Evolutionary conservation across 1,140 invertebrate species (phyloP).

Genomic region (Ips nitidus): DNA sequence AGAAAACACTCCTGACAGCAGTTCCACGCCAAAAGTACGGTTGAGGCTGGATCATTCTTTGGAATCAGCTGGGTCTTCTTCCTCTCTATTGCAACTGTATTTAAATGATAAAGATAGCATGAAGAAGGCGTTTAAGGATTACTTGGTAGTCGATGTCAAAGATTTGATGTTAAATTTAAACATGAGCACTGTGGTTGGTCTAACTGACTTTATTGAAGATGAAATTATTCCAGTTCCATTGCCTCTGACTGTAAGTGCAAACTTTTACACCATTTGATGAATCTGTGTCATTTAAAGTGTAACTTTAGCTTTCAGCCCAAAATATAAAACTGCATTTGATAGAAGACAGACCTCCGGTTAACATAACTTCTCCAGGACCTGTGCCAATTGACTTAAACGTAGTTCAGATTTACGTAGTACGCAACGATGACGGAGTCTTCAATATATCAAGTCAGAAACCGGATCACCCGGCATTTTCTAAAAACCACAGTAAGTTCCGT

Average conservation of each 20-base stretch:
- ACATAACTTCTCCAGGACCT: conserved; percentile 80
- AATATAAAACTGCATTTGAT: conserved; percentile 69
- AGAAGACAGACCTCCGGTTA: conserved; percentile 78
- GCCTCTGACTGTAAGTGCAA: conserved; percentile 68
- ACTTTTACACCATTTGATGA: neutral
- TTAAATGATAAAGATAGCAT: conserved; percentile 53
- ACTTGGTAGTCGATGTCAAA: conserved; percentile 64
- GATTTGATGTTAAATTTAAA: conserved; percentile 71
- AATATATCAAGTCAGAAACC: conserved; percentile 59
- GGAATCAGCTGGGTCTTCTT: conserved; percentile 31
- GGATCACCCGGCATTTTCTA: neutral
- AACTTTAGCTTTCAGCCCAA: conserved; percentile 64
- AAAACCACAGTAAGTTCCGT: conserved; percentile 4
- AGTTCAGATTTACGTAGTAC: conserved; percentile 65
- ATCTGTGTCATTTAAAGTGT: neutral
- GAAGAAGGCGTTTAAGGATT: conserved; percentile 51
- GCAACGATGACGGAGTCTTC: conserved; percentile 71
- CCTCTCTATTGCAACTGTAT: conserved; percentile 40
- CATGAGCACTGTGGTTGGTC: conserved; percentile 77
- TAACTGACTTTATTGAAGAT: conserved; percentile 83
- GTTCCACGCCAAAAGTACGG: conserved; percentile 48
- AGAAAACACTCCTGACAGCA: conserved; percentile 56
- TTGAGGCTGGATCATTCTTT: conserved; percentile 64
- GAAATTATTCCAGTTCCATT: conserved; percentile 77
- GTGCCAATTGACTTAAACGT: conserved; percentile 78